Evolutionary conservation across 1,140 invertebrate species (phyloP).

Genomic region (Zaprionus ornatus): DNA sequence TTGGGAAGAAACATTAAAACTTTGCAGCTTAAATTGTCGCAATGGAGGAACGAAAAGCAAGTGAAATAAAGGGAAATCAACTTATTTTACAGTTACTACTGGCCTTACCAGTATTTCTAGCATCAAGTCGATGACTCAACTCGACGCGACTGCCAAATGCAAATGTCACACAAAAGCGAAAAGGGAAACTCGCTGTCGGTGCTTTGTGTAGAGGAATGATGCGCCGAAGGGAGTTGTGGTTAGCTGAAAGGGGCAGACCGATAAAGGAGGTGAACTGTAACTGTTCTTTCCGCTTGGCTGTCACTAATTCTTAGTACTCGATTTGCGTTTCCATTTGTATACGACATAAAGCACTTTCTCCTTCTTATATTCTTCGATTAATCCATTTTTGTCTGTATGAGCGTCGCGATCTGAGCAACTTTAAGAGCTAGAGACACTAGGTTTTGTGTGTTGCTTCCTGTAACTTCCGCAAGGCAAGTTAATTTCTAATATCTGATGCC

Average conservation of each 20-base stretch:
- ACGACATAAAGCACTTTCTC: neutral
- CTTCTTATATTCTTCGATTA: neutral
- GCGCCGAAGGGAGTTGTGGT: neutral
- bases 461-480: too few relatives aligned
- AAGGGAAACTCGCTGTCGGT: slow-evolving; percentile 4
- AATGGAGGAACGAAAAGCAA: slow-evolving; percentile 2
- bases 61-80: slow-evolving; percentile 24
- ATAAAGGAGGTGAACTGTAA: slow-evolving; percentile 35
- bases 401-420: neutral
- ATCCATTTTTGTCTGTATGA: neutral
- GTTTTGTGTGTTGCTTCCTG: neutral
- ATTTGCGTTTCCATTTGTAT: slow-evolving; percentile 71
- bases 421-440: neutral
- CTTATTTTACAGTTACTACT: slow-evolving; percentile 34
- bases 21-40: slow-evolving; percentile 80
- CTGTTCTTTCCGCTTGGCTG: slow-evolving; percentile 72
- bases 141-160: slow-evolving; percentile 77
- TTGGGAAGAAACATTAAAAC: slow-evolving; percentile 55
- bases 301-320: slow-evolving; percentile 75
- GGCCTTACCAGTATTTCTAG: slow-evolving; percentile 32
- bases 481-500: too few relatives aligned
- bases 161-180: slow-evolving; percentile 67
- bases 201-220: neutral
- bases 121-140: slow-evolving; percentile 59
- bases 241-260: neutral